These are phyloP conservation scores for Aythya baeri DNA, from an alignment of 2,113 vertebrate species.

Conservation along the genomic window DNA sequence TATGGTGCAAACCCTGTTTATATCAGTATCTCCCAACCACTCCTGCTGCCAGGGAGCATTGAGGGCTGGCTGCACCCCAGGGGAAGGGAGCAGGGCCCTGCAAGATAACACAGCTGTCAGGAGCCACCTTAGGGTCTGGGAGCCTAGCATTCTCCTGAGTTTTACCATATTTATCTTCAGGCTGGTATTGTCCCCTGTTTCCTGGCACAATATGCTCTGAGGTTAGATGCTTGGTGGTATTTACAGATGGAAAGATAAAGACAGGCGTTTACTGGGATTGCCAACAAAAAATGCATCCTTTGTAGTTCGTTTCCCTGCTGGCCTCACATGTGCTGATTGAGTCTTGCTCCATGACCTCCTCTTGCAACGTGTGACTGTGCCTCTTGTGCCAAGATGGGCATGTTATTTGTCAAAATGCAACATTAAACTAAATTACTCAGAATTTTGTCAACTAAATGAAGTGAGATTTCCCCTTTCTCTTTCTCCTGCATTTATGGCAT, in stretches of 20 bases:
- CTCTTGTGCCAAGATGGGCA: neutral
- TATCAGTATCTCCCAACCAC: neutral
- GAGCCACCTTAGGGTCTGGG: neutral
- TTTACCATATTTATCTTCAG: neutral
- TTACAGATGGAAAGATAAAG: neutral
- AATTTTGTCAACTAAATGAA: neutral
- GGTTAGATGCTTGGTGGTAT: neutral
- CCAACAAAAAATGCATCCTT: neutral
- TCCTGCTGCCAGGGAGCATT: neutral
- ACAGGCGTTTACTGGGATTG: neutral
- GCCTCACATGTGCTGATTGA: neutral
- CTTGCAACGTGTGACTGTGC: neutral
- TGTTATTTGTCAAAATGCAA: neutral
- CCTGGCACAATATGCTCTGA: neutral
- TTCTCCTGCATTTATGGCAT: neutral
- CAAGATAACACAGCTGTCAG: rapidly evolving
- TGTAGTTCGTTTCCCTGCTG: neutral
- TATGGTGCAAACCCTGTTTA: neutral
- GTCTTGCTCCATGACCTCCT: neutral
- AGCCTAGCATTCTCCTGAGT: neutral
- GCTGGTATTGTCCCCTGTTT: neutral
- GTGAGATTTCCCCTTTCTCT: neutral
- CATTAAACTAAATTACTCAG: neutral
- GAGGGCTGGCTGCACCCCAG: neutral
- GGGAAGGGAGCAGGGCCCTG: neutral